Evolutionary conservation across 2,888 invertebrate species (phyloP).

Genomic region (Tipula helvola): DNA sequence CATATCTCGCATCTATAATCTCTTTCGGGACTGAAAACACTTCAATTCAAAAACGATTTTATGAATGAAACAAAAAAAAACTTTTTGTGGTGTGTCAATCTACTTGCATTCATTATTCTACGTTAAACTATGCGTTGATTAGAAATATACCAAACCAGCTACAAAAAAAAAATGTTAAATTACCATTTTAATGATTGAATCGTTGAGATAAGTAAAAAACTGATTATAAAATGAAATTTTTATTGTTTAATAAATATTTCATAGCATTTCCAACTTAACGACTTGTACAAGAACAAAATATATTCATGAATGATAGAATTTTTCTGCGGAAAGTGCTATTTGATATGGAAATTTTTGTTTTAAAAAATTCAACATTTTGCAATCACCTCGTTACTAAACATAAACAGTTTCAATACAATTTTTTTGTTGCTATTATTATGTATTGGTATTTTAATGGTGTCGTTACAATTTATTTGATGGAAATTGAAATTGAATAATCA

Average conservation of each 20-base stretch:
- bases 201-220: neutral
- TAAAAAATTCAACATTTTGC: neutral
- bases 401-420: neutral
- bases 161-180: neutral
- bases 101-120: neutral
- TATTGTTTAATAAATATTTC: neutral
- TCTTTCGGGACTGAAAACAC: neutral
- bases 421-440: neutral
- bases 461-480: neutral
- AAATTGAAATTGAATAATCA: neutral
- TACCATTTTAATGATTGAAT: neutral
- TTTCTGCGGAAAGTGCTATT: neutral
- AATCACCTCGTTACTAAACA: neutral
- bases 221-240: neutral
- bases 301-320: neutral
- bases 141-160: neutral
- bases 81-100: neutral
- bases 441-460: neutral
- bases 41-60: neutral
- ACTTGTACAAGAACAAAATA: neutral
- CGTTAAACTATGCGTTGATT: neutral
- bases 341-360: neutral
- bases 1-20: neutral
- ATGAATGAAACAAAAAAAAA: neutral
- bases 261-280: neutral